Evolutionary conservation across 2,113 vertebrate genomes (phyloP).

Genomic region (Castor canadensis): DNA sequence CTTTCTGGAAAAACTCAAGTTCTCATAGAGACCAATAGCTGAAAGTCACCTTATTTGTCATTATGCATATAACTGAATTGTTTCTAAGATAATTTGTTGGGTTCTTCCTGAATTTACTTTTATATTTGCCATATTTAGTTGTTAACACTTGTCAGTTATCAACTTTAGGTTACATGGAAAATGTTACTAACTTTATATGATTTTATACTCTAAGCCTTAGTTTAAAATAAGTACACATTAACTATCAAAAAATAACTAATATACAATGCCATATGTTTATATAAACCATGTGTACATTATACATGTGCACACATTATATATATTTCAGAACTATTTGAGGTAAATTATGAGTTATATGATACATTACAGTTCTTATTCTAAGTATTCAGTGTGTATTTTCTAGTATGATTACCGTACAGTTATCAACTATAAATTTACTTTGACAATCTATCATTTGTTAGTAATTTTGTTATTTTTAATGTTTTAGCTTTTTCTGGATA

Average conservation of each 20-base stretch:
- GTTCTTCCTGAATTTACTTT: background rate
- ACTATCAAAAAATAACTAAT: constrained; percentile 4
- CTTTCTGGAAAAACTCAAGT: background rate
- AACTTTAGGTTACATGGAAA: background rate
- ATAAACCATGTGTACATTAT: background rate
- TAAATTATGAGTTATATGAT: background rate
- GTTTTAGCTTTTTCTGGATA: background rate
- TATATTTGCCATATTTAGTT: background rate
- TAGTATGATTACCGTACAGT: background rate
- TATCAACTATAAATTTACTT: background rate
- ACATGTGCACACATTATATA: background rate
- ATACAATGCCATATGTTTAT: background rate
- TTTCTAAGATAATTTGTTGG: background rate
- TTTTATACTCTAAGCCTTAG: background rate
- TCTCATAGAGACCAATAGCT: background rate
- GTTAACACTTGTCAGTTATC: background rate
- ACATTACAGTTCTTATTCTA: background rate
- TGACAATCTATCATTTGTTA: background rate
- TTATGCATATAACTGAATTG: background rate
- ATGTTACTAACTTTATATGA: background rate
- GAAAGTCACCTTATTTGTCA: background rate
- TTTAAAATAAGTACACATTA: background rate
- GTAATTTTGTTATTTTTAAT: background rate
- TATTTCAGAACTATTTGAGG: background rate
- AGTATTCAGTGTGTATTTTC: background rate